Conservation (phyloP, 2,888 invertebrate species). For the Tachina grossa region DNA sequence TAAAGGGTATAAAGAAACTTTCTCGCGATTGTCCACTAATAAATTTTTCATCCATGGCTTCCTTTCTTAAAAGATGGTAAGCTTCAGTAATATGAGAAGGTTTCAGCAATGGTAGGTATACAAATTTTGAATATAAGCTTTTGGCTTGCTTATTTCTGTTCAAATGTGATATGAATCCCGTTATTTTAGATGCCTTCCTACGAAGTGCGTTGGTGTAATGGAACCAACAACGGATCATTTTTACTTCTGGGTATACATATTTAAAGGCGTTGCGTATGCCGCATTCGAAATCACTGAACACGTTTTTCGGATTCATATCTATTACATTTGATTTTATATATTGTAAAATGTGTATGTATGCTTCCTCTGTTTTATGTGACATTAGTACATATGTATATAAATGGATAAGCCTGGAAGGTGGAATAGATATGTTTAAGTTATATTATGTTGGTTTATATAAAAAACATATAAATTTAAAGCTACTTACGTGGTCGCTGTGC, state of each 20-base stretch:
- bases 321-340: constrained; percentile 56
- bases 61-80: constrained; percentile 53
- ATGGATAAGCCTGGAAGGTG: constrained; percentile 26
- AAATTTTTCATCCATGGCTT: constrained; percentile 47
- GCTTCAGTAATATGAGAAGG: constrained; percentile 39
- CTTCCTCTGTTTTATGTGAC: constrained; percentile 55
- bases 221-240: constrained; percentile 55
- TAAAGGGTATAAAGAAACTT: constrained; percentile 54
- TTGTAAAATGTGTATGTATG: constrained; percentile 49
- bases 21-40: constrained; percentile 28
- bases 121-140: constrained; percentile 45
- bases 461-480: constrained; percentile 10
- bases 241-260: constrained; percentile 50
- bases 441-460: constrained; percentile 15
- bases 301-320: constrained; percentile 46
- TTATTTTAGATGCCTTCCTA: constrained; percentile 58
- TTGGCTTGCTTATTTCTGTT: constrained; percentile 52
- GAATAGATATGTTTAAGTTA: constrained; percentile 21
- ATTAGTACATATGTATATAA: constrained; percentile 48
- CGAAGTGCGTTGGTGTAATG: constrained; percentile 57
- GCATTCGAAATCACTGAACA: constrained; percentile 55
- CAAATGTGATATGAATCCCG: constrained; percentile 49
- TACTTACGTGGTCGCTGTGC: constrained; percentile 28
- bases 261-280: constrained; percentile 53
- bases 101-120: constrained; percentile 27